phyloP scores from a whole-genome alignment of 2,888 invertebrate species.

The Cyrtodaria siliqua region DNA sequence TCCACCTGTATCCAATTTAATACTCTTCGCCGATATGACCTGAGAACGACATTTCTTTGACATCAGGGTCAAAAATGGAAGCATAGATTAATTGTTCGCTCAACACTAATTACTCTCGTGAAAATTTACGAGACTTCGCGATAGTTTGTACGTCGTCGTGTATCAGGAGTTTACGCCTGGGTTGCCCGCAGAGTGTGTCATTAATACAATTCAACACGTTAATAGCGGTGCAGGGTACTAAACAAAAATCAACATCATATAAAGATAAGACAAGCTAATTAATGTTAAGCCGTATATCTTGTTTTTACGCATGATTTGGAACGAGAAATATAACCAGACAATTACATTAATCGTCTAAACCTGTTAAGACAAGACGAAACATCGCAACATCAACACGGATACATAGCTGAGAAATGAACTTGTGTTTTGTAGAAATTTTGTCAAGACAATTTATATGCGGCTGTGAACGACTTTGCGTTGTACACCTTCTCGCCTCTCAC shows the following conservation, averaged over 20 bases:
- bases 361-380: no score
- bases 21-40: neutral
- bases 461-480: no score
- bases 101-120: constrained; percentile 18
- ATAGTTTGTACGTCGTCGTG: constrained; percentile 22
- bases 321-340: no score
- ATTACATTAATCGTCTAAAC: no score
- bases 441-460: no score
- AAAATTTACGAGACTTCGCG: constrained; percentile 40
- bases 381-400: no score
- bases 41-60: neutral
- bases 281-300: constrained; percentile 19
- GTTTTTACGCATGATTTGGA: constrained; percentile 13
- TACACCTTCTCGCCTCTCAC: no score
- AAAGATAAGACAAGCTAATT: constrained; percentile 4
- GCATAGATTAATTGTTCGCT: constrained; percentile 45
- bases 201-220: neutral
- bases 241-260: no score
- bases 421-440: no score
- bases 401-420: no score
- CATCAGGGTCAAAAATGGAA: constrained; percentile 20
- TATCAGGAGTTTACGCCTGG: constrained; percentile 30
- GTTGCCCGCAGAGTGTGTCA: constrained; percentile 23
- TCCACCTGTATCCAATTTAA: neutral
- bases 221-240: no score